These are phyloP conservation scores for Amphipoea oculea DNA, from an alignment of 2,888 invertebrate genomes.

Conservation along the genomic window DNA sequence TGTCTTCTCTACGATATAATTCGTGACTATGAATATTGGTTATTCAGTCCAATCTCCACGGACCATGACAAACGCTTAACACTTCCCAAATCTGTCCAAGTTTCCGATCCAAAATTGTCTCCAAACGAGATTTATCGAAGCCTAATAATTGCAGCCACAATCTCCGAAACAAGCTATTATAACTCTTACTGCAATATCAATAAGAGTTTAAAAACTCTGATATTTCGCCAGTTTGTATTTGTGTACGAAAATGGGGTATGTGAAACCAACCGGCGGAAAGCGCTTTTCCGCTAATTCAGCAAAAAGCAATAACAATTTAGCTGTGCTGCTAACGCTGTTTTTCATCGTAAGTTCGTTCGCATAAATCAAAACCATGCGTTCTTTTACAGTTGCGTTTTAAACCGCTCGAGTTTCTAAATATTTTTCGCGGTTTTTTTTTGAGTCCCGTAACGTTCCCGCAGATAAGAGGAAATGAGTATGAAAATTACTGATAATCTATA, in stretches of 20 bases:
- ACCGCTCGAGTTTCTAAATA: slow-evolving; percentile 39
- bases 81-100: slow-evolving; percentile 47
- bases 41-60: not conserved
- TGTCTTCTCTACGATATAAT: too few relatives aligned
- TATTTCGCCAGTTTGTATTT: slow-evolving; percentile 44
- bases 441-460: too few relatives aligned
- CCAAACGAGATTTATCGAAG: slow-evolving; percentile 50
- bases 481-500: too few relatives aligned
- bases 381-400: slow-evolving; percentile 55
- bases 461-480: not conserved
- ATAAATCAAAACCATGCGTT: slow-evolving; percentile 64
- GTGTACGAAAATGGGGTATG: slow-evolving; percentile 54
- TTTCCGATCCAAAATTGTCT: slow-evolving; percentile 47
- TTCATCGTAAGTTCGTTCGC: slow-evolving; percentile 58
- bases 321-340: slow-evolving; percentile 60
- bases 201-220: slow-evolving; percentile 42
- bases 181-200: slow-evolving; percentile 9
- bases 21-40: slow-evolving; percentile 7
- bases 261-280: slow-evolving; percentile 56
- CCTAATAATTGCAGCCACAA: slow-evolving; percentile 32
- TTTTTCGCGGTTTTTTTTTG: slow-evolving; percentile 6
- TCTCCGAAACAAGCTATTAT: slow-evolving; percentile 14
- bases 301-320: slow-evolving; percentile 73
- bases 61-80: slow-evolving; percentile 18
- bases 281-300: slow-evolving; percentile 69